A percentile compares a stretch with the other conserved stretches of the same genome.
Conservation (phyloP, 2,797 vertebrate species). For the Lates japonicus region DNA sequence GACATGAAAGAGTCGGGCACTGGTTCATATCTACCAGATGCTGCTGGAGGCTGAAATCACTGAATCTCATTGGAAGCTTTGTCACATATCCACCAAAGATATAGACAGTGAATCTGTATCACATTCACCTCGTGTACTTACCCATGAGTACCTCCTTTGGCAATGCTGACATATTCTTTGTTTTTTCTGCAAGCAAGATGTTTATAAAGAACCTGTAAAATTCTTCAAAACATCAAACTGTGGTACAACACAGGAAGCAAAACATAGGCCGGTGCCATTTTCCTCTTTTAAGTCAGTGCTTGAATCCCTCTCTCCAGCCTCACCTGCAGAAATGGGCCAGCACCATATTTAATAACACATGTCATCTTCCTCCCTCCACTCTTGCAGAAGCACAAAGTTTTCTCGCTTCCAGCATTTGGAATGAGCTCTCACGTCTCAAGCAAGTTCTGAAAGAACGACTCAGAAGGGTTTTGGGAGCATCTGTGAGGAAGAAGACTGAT, state of each 20-base stretch:
- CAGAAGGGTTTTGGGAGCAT: constrained; percentile 99
- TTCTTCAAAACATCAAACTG: not conserved
- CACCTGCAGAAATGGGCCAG: constrained; percentile 99
- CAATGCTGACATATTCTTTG: constrained; percentile 98
- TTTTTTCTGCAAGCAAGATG: constrained; percentile 92
- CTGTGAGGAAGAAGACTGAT: constrained; percentile 76
- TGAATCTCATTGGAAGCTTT: constrained; percentile 19
- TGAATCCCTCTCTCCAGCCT: not conserved
- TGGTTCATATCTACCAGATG: constrained; percentile 98
- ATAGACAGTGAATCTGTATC: no score
- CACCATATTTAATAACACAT: constrained; percentile 99
- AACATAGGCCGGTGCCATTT: no score
- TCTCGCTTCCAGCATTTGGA: no score
- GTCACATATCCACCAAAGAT: no score
- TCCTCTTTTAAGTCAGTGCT: not conserved
- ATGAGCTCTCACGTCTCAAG: no score
- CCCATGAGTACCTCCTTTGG: constrained; percentile 99
- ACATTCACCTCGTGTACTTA: constrained; percentile 78
- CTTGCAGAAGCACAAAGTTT: no score
- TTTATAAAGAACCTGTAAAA: not conserved
- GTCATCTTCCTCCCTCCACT: constrained; percentile 98
- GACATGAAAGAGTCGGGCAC: constrained; percentile 96
- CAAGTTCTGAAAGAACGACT: constrained; percentile 98
- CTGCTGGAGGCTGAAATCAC: constrained; percentile 90
- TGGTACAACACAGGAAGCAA: not conserved